Conservation (phyloP, 2,888 invertebrate species). For the Amiota minor region DNA sequence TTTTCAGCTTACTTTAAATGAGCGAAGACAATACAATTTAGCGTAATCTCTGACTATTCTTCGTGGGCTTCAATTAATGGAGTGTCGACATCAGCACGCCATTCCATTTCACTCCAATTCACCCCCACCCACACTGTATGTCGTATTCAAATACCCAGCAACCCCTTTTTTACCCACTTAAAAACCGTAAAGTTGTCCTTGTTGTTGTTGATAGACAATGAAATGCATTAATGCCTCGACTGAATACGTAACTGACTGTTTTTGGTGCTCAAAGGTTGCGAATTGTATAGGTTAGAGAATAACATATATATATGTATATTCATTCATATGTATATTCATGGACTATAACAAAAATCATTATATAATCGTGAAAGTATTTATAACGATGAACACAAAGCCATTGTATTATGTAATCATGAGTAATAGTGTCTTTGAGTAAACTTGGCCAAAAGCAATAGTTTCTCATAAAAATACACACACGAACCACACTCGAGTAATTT, state of each 20-base stretch:
- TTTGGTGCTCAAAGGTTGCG: too few relatives aligned
- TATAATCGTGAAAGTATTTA: too few relatives aligned
- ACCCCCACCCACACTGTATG: not conserved
- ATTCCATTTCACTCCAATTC: constrained; percentile 3
- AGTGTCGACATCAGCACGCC: constrained; percentile 55
- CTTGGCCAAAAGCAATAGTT: too few relatives aligned
- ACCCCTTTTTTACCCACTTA: constrained; percentile 40
- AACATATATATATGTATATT: too few relatives aligned
- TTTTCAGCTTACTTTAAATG: constrained; percentile 28
- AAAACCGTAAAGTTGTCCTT: constrained; percentile 42
- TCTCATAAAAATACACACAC: too few relatives aligned
- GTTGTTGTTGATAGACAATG: constrained; percentile 39
- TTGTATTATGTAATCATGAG: too few relatives aligned
- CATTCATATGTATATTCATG: too few relatives aligned
- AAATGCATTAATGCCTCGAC: constrained; percentile 39
- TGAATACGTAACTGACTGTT: not conserved
- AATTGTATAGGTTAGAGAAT: too few relatives aligned
- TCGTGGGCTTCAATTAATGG: constrained; percentile 70
- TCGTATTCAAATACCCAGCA: constrained; percentile 30
- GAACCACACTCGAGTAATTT: too few relatives aligned
- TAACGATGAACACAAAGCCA: too few relatives aligned
- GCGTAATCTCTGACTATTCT: constrained; percentile 54
- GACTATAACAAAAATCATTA: too few relatives aligned
- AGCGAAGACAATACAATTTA: constrained; percentile 70
- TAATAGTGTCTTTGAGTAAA: too few relatives aligned